Evolutionary conservation across 2,888 invertebrate species (phyloP).

Genomic region (Siphonodentalium dalli): DNA sequence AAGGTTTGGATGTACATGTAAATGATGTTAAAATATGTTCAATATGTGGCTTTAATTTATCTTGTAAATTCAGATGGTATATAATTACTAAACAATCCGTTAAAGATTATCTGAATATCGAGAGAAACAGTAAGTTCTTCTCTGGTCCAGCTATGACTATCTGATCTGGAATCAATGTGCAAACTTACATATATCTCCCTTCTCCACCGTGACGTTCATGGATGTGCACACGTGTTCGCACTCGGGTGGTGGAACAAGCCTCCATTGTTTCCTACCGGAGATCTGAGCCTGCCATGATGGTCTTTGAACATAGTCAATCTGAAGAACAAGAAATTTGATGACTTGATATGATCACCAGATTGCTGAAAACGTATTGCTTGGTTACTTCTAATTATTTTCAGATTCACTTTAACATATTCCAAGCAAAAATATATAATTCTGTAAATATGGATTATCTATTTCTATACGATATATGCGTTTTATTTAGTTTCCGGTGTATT

Average conservation of each 20-base stretch:
- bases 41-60: no score
- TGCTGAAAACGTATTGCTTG: not conserved
- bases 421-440: not conserved
- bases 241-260: slow-evolving; percentile 77
- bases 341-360: not conserved
- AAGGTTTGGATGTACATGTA: no score
- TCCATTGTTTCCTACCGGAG: slow-evolving; percentile 85
- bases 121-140: no score
- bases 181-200: slow-evolving; percentile 84
- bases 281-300: slow-evolving; percentile 95
- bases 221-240: slow-evolving; percentile 75
- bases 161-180: no score
- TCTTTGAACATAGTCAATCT: slow-evolving; percentile 89
- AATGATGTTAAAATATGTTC: no score
- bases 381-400: not conserved
- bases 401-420: no score
- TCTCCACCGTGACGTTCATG: slow-evolving; percentile 80
- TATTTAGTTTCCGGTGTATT: no score
- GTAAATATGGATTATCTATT: not conserved
- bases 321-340: slow-evolving; percentile 12
- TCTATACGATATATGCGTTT: no score
- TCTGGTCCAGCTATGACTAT: no score
- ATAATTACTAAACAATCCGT: no score
- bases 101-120: no score
- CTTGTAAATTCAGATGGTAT: no score